Evolutionary conservation across 2,888 invertebrate species (phyloP), one percentile per base, ranked within the genome.

Genomic region (Lacanobia oleracea): DNA sequence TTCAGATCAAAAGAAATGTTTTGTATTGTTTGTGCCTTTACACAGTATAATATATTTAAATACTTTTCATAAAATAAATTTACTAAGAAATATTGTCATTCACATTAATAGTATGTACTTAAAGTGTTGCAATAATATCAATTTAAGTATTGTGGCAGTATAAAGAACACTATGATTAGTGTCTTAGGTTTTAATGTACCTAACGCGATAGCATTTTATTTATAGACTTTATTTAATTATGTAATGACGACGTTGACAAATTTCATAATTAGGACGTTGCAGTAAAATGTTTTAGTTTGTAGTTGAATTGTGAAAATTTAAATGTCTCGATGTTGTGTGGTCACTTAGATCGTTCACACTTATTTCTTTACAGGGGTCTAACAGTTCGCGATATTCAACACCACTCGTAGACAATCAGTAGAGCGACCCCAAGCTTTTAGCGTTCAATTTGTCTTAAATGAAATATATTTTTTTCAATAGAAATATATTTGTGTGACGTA

Each of bases 11-110:
- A 86, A 87, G 82, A 86, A 84, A 85, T 86, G 87, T 90, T 91
- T 89, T 91, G 88, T 94, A 93, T 94, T 93, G 91, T 94, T 94
- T 94, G 94, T 95, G 95, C 95, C 94, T 95, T 94, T 90, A 92
- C 91, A 91, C 90, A 87, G 90, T 90, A 79, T 91, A 88, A 88
- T 90, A 87, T 90, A 88, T 87, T 88, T 83, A 82, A 89, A 88
- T 86, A 89, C 85, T 87, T 89, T 88, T 88, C 86, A 86, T 88
- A 86, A 81, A 84, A 75, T 81, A 75, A 87, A 88, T 87, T 72
- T 77, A 83, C 75, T 83, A 81, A 61, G 67, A 85, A 72, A 83
- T 75, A 78, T 83, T 72, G 77, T 77, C 69, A 82, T 77, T 68
- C 66, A 81, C 73, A 80, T 84, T 63, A 80, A 79, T 88, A 91